phyloP scores from a whole-genome alignment of 2,113 vertebrate genomes.

The Manacus vitellinus region DNA sequence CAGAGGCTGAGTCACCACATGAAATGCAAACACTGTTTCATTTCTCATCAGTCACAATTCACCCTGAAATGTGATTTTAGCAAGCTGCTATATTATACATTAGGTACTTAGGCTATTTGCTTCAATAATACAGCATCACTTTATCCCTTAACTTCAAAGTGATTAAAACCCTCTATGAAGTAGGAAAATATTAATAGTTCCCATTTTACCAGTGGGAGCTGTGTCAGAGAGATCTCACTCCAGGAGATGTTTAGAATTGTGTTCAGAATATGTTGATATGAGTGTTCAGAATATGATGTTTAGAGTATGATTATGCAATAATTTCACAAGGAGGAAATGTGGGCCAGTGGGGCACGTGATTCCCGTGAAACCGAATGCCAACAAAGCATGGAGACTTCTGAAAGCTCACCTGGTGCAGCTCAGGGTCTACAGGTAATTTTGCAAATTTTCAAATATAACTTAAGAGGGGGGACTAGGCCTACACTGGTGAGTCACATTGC shows the following conservation, averaged over 20 bases:
- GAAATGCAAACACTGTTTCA: neutral
- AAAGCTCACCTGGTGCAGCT: neutral
- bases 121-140: neutral
- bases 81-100: neutral
- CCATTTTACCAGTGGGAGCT: neutral
- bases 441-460: neutral
- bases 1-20: neutral
- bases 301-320: too few species aligned
- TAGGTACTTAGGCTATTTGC: neutral
- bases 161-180: neutral
- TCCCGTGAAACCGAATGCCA: neutral
- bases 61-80: neutral
- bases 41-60: neutral
- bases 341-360: rapidly evolving
- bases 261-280: too few species aligned
- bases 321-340: neutral
- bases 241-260: too few species aligned
- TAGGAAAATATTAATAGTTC: neutral
- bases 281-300: too few species aligned
- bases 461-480: rapidly evolving
- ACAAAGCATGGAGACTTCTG: neutral
- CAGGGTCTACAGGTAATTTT: neutral
- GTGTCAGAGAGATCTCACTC: neutral
- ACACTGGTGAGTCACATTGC: neutral
- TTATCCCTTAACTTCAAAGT: neutral